A percentile compares a stretch with the other conserved stretches of the same genome.
Evolutionary conservation across 2,888 invertebrate species (phyloP).

Genomic region (Drosophila pegasa): DNA sequence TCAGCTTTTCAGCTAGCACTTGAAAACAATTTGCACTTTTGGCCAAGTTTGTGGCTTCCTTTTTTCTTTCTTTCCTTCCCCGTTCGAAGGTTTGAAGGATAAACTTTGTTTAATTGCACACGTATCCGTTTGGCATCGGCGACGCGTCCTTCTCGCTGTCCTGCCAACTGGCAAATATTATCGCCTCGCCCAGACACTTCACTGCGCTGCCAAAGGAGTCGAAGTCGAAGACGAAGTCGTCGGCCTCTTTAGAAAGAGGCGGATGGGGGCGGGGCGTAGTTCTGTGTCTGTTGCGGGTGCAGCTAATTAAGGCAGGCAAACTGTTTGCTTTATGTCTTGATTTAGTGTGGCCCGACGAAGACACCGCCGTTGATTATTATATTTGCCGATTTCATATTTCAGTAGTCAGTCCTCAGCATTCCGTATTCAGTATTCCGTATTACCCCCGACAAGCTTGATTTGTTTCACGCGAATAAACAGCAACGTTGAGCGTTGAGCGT

Average conservation of each 20-base stretch:
- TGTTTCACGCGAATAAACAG: slow-evolving; percentile 80
- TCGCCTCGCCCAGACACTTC: slow-evolving; percentile 50
- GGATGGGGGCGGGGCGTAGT: background rate
- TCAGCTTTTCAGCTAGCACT: slow-evolving; percentile 34
- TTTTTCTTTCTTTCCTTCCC: background rate
- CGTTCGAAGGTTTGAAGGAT: slow-evolving; percentile 4
- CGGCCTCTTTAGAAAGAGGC: slow-evolving; percentile 2
- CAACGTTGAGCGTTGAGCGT: slow-evolving; percentile 51
- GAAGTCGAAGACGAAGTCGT: slow-evolving; percentile 3
- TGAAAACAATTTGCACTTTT: slow-evolving; percentile 73
- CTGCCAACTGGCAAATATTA: slow-evolving; percentile 52
- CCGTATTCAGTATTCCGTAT: slow-evolving; percentile 27
- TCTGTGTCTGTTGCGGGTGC: slow-evolving; percentile 33
- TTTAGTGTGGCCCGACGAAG: slow-evolving; percentile 28
- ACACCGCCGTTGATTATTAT: slow-evolving; percentile 56
- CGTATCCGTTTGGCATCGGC: slow-evolving; percentile 27
- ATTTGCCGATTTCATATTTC: slow-evolving; percentile 48
- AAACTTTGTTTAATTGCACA: slow-evolving; percentile 52
- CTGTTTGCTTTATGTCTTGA: slow-evolving; percentile 64
- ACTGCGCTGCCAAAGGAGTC: slow-evolving; percentile 22
- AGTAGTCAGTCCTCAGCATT: slow-evolving; percentile 10
- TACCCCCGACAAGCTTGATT: slow-evolving; percentile 54
- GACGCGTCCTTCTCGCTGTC: slow-evolving; percentile 39
- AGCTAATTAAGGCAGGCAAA: slow-evolving; percentile 70
- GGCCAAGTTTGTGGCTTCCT: slow-evolving; percentile 37